Evolutionary conservation across 2,113 vertebrate species (phyloP), one percentile per base, ranked within the genome.

Genomic region (Daubentonia madagascariensis): DNA sequence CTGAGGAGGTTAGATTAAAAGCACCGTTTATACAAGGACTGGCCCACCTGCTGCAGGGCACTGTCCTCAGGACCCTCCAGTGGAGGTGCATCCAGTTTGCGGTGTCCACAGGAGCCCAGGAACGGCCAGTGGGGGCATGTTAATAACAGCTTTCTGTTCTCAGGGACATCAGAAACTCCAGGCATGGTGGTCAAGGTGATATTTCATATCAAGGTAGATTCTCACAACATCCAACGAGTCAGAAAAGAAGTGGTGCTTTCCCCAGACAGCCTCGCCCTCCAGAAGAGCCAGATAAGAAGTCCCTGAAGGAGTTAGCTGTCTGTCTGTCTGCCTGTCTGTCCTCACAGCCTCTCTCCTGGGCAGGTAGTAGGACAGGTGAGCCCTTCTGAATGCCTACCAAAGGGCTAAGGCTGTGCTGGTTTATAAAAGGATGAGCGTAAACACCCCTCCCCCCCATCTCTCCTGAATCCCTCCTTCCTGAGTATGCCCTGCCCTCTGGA

Each of bases 151-250:
- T 23, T 40, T 30, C 48, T 1, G 1, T 22, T 52, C n/a, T 28
- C 0, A 6, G 76, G 54, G 76, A 52, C 0, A 0, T 14, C 18
- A 10, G 37, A 5, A 32, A 37, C 30, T 9, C n/a, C 43, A n/a
- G 43, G 54, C 0, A 0, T 12, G 43, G 76, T 0, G 18, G 54
- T 67, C 70, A 2, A 12, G 48, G 18, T 4, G 13, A 35, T 5
- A 25, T 20, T 9, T 32, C 2, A 75, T 0, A 9, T 7, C 20
- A 25, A 70, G 61, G 63, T 1, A 23, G 8, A 20, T 2, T 63
- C 73, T 75, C 37, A 16, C 6, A 7, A 14, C 2, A 6, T 2
- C 54, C n/a, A 18, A 25, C 3, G 11, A 54, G 45, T 43, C 50
- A 1, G 9, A 22, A 8, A 57, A 76, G 76, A 88, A 87, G 16